Evolutionary conservation across 2,888 invertebrate genomes (phyloP).

Genomic region (Eremobia ochroleuca): DNA sequence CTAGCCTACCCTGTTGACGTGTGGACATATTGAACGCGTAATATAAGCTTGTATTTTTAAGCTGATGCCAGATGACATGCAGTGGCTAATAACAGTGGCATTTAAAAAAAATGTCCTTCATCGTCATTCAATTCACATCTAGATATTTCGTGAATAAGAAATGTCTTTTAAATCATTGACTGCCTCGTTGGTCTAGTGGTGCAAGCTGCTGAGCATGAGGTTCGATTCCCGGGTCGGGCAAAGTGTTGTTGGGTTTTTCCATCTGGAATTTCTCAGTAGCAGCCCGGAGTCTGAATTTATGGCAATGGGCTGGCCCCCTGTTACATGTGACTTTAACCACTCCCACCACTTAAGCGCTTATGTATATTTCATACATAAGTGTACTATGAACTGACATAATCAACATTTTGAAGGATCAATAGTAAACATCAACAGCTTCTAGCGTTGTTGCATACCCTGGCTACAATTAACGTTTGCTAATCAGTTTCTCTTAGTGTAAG

Average conservation of each 20-base stretch:
- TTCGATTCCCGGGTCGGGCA: neutral
- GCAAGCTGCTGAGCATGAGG: neutral
- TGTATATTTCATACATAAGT: too few species aligned
- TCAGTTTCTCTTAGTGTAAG: too few species aligned
- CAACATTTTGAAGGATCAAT: too few species aligned
- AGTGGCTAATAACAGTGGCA: neutral
- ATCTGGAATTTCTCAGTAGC: neutral
- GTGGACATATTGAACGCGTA: neutral
- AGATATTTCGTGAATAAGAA: neutral
- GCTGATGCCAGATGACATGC: neutral
- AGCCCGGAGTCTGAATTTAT: neutral
- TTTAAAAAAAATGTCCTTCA: neutral
- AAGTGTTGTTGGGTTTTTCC: neutral
- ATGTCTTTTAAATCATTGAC: too few species aligned
- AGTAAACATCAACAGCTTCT: too few species aligned
- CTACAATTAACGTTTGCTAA: too few species aligned
- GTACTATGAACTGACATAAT: too few species aligned
- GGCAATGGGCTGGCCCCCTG: neutral
- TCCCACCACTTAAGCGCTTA: too few species aligned
- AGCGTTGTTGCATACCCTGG: too few species aligned
- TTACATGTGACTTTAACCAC: neutral
- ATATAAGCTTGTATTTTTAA: conserved; percentile 9
- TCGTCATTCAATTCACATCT: neutral
- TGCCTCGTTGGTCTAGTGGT: neutral
- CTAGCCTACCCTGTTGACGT: conserved; percentile 29